Evolutionary conservation across 1,140 invertebrate species (phyloP), one percentile per base, ranked within the genome.

Genomic region (Drosophila ironensis): DNA sequence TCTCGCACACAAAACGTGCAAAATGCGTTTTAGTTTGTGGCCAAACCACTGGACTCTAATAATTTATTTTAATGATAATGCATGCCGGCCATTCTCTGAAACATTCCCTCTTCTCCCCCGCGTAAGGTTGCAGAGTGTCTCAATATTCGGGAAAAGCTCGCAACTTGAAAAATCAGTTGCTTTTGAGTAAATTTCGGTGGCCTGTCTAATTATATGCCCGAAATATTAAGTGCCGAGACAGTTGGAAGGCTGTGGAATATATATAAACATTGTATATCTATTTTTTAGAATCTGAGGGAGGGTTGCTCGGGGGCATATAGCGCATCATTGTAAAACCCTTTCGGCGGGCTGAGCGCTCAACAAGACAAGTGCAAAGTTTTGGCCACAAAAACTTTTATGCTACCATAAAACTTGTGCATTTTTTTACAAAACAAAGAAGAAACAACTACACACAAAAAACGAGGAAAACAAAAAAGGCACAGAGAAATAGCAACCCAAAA

Each of bases 61-160:
- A 87, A 78, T 87, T 87, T 88, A 87, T 88, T 82, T 87, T 87
- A 88, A 87, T 86, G 82, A 87, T 87, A 87, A 87, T 87, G 82
- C 82, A 87, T 75, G 51, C 41, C 66, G 41, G 73, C 73, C 73
- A 74, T 71, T 74, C 33, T 20, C 41, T 38, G n/a, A n/a, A n/a
- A n/a, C n/a, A n/a, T n/a, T n/a, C n/a, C n/a, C n/a, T n/a, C n/a
- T n/a, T n/a, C n/a, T n/a, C n/a, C n/a, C n/a, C n/a, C n/a, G n/a
- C n/a, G n/a, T n/a, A n/a, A n/a, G n/a, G n/a, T n/a, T n/a, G n/a
- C n/a, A n/a, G n/a, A n/a, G n/a, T n/a, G n/a, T n/a, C n/a, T n/a
- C n/a, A n/a, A n/a, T n/a, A n/a, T n/a, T n/a, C n/a, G n/a, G n/a
- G n/a, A n/a, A n/a, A 7, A n/a, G 9, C 28, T 5, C 2, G n/a